Percentiles rank a stretch among this genome's conserved stretches.
Evolutionary conservation across 2,113 vertebrate genomes (phyloP).

Genomic region (Chrysochloris asiatica): DNA sequence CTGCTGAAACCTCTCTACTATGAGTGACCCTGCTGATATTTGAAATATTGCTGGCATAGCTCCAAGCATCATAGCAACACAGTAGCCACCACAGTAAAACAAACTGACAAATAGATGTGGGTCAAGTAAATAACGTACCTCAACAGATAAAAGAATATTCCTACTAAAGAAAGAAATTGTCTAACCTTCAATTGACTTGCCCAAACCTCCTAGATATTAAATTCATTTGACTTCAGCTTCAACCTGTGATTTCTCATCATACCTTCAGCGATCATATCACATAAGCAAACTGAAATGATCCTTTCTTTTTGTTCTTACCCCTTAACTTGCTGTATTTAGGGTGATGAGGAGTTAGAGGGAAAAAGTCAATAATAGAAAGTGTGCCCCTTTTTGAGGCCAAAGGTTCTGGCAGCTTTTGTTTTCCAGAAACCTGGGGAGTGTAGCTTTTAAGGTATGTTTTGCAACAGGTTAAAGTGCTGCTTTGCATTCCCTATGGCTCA

Average conservation of each 20-base stretch:
- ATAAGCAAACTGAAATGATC: background rate
- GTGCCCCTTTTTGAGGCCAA: conserved; percentile 44
- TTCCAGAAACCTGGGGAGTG: background rate
- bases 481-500: background rate
- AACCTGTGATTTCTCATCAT: background rate
- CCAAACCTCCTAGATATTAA: background rate
- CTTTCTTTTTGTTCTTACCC: background rate
- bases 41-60: background rate
- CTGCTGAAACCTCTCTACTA: background rate
- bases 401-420: background rate
- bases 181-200: background rate
- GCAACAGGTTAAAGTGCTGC: background rate
- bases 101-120: background rate
- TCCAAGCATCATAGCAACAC: background rate
- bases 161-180: background rate
- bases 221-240: background rate
- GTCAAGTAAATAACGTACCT: background rate
- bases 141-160: too few relatives aligned
- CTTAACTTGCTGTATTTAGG: background rate
- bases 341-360: background rate
- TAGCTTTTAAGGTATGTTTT: background rate
- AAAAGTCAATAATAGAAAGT: background rate
- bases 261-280: background rate
- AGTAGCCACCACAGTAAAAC: background rate
- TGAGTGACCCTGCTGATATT: background rate